phyloP scores from a whole-genome alignment of 2,113 vertebrate genomes.

The zebrafish (Danio rerio) region DNA sequence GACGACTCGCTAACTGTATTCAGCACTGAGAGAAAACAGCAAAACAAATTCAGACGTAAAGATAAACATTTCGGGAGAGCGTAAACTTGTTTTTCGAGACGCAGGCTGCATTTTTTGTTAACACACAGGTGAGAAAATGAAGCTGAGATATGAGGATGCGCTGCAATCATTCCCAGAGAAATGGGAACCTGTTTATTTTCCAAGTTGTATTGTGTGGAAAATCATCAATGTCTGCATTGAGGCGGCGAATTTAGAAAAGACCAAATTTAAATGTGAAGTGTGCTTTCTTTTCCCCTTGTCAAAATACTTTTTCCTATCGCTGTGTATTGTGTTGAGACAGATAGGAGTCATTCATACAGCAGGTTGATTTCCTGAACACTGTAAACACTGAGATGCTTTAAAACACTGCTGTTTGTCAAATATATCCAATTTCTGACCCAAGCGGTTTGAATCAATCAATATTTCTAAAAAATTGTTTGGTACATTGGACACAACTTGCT shows the following conservation, averaged over 20 bases:
- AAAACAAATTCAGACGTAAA: background rate
- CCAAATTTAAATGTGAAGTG: conserved; percentile 2
- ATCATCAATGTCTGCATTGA: background rate
- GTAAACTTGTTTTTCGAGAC: conserved; percentile 3
- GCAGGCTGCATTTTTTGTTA: conserved; percentile 9
- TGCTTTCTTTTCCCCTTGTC: background rate
- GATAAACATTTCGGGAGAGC: conserved; percentile 17
- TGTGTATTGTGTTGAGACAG: background rate
- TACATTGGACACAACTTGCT: no score
- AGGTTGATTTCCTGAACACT: background rate
- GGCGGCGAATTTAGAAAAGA: conserved; percentile 22
- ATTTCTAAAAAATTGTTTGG: no score
- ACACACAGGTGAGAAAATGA: conserved; percentile 23
- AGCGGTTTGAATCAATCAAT: no score
- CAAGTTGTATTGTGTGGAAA: background rate
- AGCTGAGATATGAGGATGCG: conserved; percentile 6
- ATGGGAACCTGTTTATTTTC: background rate
- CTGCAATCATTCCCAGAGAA: conserved; percentile 5
- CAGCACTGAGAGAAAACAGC: background rate
- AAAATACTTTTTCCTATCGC: conserved; percentile 12
- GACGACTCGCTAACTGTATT: conserved; percentile 28
- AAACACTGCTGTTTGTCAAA: background rate
- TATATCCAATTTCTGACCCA: background rate
- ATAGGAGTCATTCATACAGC: conserved; percentile 3
- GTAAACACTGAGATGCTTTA: background rate